These are phyloP conservation scores for Trissolcus japonicus DNA, from an alignment of 2,888 invertebrate genomes.

Conservation along the genomic window DNA sequence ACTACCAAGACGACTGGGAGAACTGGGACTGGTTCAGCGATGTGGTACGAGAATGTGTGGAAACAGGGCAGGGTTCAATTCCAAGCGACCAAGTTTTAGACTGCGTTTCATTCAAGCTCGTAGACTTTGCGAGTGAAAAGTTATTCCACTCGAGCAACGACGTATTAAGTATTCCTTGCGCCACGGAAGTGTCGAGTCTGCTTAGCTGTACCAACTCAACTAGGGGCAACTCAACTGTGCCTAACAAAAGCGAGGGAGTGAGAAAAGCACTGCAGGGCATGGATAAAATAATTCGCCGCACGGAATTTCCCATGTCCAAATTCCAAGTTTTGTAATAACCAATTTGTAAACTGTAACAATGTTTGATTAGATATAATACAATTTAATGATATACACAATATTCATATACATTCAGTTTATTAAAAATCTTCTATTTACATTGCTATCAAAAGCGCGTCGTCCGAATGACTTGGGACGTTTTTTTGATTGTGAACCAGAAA, in stretches of 20 bases:
- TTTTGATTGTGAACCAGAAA: slow-evolving; percentile 32
- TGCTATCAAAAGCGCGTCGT: slow-evolving; percentile 32
- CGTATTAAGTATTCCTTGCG: slow-evolving; percentile 11
- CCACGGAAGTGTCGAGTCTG: slow-evolving; percentile 36
- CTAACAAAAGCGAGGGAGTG: slow-evolving; percentile 18
- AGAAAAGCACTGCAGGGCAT: slow-evolving; percentile 45
- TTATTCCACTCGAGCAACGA: slow-evolving; percentile 25
- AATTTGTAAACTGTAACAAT: slow-evolving; percentile 4
- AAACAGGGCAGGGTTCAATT: slow-evolving; percentile 61
- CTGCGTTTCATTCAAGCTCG: slow-evolving; percentile 63
- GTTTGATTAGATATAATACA: background rate
- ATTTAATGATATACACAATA: slow-evolving; percentile 6
- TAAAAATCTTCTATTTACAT: slow-evolving; percentile 51
- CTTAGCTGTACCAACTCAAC: slow-evolving; percentile 24
- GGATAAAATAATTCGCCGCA: slow-evolving; percentile 30
- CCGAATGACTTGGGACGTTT: slow-evolving; percentile 27
- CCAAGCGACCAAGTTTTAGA: slow-evolving; percentile 64
- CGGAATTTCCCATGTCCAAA: slow-evolving; percentile 42
- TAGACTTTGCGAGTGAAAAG: slow-evolving; percentile 57
- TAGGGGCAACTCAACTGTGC: background rate
- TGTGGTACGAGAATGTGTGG: slow-evolving; percentile 65
- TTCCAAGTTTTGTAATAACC: slow-evolving; percentile 10
- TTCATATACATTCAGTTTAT: slow-evolving; percentile 47
- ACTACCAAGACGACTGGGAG: slow-evolving; percentile 67
- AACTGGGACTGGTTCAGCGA: slow-evolving; percentile 69